Evolutionary conservation across 2,888 invertebrate species (phyloP).

Genomic region (Notodonta ziczac): DNA sequence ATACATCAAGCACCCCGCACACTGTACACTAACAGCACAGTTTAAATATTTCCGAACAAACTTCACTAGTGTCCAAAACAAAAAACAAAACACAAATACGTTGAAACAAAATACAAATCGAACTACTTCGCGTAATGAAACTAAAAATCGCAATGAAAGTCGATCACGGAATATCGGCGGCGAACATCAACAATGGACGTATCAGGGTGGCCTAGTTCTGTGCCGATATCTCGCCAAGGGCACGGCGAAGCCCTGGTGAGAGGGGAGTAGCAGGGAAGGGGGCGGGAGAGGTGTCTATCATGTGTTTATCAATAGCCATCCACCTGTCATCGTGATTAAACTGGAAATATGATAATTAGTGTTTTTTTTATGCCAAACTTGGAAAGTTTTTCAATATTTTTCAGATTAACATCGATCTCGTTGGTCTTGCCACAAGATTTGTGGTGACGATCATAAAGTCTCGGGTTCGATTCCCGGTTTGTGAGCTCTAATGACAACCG

Average conservation of each 20-base stretch:
- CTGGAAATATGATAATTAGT: not conserved
- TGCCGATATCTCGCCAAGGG: conserved; percentile 60
- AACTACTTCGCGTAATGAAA: conserved; percentile 37
- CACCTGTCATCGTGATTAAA: conserved; percentile 41
- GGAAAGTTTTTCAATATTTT: not conserved
- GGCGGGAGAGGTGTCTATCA: conserved; percentile 10
- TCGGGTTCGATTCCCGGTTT: too few species aligned
- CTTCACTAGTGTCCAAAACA: not conserved
- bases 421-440: too few species aligned
- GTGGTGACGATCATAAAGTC: too few species aligned
- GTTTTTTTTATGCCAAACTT: too few species aligned
- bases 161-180: conserved; percentile 45
- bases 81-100: conserved; percentile 19
- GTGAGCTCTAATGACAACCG: too few species aligned
- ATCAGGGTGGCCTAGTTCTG: conserved; percentile 60
- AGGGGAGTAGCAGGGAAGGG: not conserved
- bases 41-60: not conserved
- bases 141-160: conserved; percentile 45
- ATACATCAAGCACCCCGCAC: too few species aligned
- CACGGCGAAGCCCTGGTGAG: conserved; percentile 26
- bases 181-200: conserved; percentile 22
- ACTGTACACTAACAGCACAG: too few species aligned
- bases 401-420: too few species aligned
- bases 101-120: conserved; percentile 19
- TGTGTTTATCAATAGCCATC: conserved; percentile 36